phyloP scores from a whole-genome alignment of 1,140 invertebrate species.

The Meloidogyne exigua region DNA sequence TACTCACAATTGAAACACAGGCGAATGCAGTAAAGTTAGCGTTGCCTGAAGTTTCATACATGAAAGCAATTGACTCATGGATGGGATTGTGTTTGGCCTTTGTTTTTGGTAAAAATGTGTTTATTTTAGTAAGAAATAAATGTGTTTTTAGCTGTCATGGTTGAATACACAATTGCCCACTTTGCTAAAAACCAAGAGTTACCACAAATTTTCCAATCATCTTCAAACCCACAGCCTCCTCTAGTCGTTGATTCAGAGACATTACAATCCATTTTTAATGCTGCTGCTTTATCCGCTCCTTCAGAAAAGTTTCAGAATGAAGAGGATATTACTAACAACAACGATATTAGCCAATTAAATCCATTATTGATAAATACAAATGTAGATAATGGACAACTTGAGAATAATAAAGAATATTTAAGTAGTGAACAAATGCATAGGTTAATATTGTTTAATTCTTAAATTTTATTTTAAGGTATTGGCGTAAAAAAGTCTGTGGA shows the following conservation, averaged over 20 bases:
- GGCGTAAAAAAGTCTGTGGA: conserved; percentile 20
- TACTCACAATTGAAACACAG: conserved; percentile 27
- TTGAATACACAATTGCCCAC: conserved; percentile 61
- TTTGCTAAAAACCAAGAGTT: conserved; percentile 62
- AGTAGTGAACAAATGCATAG: conserved; percentile 15
- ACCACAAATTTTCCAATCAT: conserved; percentile 31
- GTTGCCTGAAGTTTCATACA: conserved; percentile 60
- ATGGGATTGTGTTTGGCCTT: conserved; percentile 53
- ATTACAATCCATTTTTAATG: conserved; percentile 12
- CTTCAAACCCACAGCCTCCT: conserved; percentile 55
- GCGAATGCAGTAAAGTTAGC: conserved; percentile 62
- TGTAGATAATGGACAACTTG: not conserved
- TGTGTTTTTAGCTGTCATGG: conserved; percentile 54
- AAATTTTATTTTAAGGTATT: conserved; percentile 6
- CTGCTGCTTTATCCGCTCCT: not conserved
- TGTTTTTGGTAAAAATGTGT: conserved; percentile 36
- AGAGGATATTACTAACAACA: not conserved
- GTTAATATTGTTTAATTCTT: conserved; percentile 39
- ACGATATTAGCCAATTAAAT: conserved; percentile 3
- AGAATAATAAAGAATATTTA: not conserved
- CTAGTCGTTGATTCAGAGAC: conserved; percentile 47
- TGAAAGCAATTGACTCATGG: conserved; percentile 46
- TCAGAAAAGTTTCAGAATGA: not conserved
- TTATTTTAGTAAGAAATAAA: conserved; percentile 10
- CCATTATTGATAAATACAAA: conserved; percentile 3